Conservation (phyloP, 2,888 invertebrate species). For the Hoplodrina ambigua region DNA sequence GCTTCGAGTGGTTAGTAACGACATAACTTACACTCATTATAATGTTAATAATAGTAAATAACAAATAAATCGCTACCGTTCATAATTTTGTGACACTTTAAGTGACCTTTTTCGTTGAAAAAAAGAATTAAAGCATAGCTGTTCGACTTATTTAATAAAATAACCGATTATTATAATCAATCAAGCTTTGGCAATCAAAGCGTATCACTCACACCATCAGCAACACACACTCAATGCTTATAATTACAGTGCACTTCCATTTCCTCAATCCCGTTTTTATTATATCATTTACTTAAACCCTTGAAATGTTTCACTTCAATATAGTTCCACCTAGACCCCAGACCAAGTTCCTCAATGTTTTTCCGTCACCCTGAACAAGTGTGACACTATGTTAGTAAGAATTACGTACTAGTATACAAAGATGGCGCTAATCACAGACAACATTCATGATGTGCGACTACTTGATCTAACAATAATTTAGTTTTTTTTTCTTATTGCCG, state of each 20-base stretch:
- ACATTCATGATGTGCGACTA: slow-evolving; percentile 46
- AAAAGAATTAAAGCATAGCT: slow-evolving; percentile 70
- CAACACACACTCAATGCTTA: slow-evolving; percentile 63
- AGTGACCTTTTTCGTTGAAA: slow-evolving; percentile 81
- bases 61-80: slow-evolving; percentile 53
- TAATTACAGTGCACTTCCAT: slow-evolving; percentile 64
- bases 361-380: slow-evolving; percentile 37
- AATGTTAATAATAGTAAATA: slow-evolving; percentile 39
- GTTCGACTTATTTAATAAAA: slow-evolving; percentile 63
- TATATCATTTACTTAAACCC: slow-evolving; percentile 53
- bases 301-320: slow-evolving; percentile 64
- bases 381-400: slow-evolving; percentile 39
- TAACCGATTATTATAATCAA: slow-evolving; percentile 66
- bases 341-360: slow-evolving; percentile 14
- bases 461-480: slow-evolving; percentile 33
- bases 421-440: slow-evolving; percentile 63
- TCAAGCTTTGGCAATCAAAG: slow-evolving; percentile 79
- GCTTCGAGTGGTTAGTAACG: slow-evolving; percentile 26
- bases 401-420: slow-evolving; percentile 49
- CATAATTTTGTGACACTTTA: slow-evolving; percentile 79
- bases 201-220: slow-evolving; percentile 70
- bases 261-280: slow-evolving; percentile 59
- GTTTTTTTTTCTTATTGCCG: slow-evolving; percentile 4
- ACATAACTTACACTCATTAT: slow-evolving; percentile 11
- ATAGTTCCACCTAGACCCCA: slow-evolving; percentile 36